These are phyloP conservation scores for Eulemur rufifrons DNA, from an alignment of 2,113 vertebrate species.

Conservation along the genomic window DNA sequence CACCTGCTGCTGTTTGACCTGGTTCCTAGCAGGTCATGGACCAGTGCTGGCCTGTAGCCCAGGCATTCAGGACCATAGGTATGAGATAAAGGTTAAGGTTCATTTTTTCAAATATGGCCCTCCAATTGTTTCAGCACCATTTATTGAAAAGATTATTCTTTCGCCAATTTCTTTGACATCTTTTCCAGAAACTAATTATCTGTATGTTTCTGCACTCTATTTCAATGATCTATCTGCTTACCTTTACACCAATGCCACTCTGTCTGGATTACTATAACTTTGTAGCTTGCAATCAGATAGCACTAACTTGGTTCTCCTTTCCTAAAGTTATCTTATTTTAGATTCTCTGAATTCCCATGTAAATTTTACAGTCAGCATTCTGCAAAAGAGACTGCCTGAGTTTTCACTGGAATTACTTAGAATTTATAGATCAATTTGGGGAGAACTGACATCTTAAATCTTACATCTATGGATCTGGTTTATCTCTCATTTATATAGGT, in stretches of 20 bases:
- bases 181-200: background rate
- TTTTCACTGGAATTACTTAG: background rate
- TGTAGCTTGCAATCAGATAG: background rate
- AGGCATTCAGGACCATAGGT: too few species aligned
- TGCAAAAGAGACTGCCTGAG: background rate
- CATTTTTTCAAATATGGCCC: background rate
- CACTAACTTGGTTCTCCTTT: conserved; percentile 2
- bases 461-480: background rate
- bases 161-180: background rate
- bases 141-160: background rate
- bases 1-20: too few species aligned
- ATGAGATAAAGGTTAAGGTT: background rate
- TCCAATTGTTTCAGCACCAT: background rate
- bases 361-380: conserved; percentile 20
- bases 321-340: background rate
- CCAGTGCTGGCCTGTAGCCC: too few species aligned
- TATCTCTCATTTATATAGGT: background rate
- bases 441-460: background rate
- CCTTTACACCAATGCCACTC: background rate
- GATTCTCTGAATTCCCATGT: background rate
- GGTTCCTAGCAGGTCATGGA: too few species aligned
- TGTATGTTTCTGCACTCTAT: background rate
- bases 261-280: background rate
- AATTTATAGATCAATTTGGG: background rate
- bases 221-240: background rate